These are phyloP conservation scores for Bactericera cockerelli DNA, from an alignment of 1,140 invertebrate genomes.

Conservation along the genomic window DNA sequence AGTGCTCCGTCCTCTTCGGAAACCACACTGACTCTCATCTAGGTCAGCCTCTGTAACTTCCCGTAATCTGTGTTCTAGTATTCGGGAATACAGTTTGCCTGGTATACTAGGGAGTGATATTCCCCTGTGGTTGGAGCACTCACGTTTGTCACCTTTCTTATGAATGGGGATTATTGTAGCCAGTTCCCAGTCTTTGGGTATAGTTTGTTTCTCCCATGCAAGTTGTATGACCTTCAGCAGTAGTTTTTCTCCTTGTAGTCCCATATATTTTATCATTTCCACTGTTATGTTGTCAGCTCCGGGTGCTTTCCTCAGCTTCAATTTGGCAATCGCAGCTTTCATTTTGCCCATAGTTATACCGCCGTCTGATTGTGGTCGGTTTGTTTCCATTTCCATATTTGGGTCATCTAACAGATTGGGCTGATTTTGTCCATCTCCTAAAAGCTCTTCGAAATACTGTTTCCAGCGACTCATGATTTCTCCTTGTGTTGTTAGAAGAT, in stretches of 20 bases:
- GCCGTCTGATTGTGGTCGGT: background rate
- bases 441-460: background rate
- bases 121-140: constrained; percentile 23
- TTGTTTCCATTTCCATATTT: background rate
- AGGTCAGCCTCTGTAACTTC: background rate
- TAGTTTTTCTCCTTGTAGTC: background rate
- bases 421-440: background rate
- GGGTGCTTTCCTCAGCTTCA: background rate
- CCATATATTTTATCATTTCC: constrained; percentile 5
- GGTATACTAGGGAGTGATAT: constrained; percentile 16
- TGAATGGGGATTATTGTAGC: constrained; percentile 21
- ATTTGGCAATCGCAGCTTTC: background rate
- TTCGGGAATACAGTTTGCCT: constrained; percentile 13
- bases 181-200: constrained; percentile 21
- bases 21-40: constrained; percentile 6
- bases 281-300: background rate
- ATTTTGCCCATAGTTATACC: background rate
- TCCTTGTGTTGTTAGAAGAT: background rate
- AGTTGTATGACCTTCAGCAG: background rate
- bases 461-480: background rate
- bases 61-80: constrained; percentile 8
- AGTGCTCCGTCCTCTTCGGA: background rate
- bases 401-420: background rate
- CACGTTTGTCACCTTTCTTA: constrained; percentile 23
- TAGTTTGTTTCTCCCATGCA: background rate